Conservation (phyloP, 2,113 vertebrate species). For the Amphilophus citrinellus region DNA sequence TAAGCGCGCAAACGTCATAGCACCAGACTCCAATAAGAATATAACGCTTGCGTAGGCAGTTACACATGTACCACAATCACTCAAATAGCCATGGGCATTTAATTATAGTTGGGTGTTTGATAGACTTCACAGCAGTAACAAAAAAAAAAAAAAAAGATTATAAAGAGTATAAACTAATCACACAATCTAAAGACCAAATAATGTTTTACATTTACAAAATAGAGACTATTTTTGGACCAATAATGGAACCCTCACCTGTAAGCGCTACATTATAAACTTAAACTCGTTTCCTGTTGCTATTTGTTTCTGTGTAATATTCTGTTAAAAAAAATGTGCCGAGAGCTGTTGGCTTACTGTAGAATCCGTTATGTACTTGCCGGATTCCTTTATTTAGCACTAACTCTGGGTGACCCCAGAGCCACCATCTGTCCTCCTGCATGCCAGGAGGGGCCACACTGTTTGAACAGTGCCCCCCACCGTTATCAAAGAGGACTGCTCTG, state of each 20-base stretch:
- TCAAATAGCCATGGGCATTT: not conserved
- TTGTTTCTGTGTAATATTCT: not conserved
- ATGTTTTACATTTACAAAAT: not conserved
- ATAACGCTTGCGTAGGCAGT: not conserved
- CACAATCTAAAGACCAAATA: not conserved
- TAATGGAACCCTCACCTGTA: not conserved
- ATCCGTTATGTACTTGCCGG: not conserved
- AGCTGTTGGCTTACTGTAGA: not conserved
- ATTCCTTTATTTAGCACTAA: slow-evolving; percentile 47
- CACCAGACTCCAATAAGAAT: not conserved
- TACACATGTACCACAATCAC: not conserved
- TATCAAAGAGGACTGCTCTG: slow-evolving; percentile 31
- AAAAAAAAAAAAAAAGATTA: not conserved
- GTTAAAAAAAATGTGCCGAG: not conserved
- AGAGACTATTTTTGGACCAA: too few relatives aligned
- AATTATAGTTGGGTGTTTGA: not conserved
- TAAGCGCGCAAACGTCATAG: not conserved
- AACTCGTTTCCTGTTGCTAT: not conserved
- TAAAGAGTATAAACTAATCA: not conserved
- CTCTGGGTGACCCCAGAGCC: slow-evolving; percentile 32
- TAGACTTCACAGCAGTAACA: not conserved
- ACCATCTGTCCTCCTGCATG: slow-evolving; percentile 62
- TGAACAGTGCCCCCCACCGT: slow-evolving; percentile 23
- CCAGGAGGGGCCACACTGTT: slow-evolving; percentile 38
- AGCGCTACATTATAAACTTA: not conserved